A percentile compares a stretch with the other conserved stretches of the same genome.
Evolutionary conservation across 1,140 invertebrate genomes (phyloP).

Genomic region (Orussus abietinus): DNA sequence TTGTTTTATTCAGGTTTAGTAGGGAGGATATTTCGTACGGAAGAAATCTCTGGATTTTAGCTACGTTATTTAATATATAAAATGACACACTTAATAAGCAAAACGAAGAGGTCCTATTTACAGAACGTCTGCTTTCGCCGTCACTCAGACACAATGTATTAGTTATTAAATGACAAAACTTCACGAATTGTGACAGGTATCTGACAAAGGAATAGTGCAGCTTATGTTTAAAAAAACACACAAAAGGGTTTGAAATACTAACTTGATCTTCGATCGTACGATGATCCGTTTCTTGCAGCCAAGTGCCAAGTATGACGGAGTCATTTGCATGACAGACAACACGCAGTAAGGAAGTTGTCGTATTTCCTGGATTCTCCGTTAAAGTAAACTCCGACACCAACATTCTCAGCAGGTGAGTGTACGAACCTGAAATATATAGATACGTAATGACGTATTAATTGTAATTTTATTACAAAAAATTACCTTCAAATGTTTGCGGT

Average conservation of each 20-base stretch:
- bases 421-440: conserved; percentile 60
- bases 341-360: conserved; percentile 84
- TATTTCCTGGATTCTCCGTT: conserved; percentile 91
- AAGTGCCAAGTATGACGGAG: conserved; percentile 80
- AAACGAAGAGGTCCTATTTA: too few relatives aligned
- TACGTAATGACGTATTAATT: conserved; percentile 5
- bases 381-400: conserved; percentile 97
- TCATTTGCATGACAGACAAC: conserved; percentile 88
- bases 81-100: too few relatives aligned
- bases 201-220: too few relatives aligned
- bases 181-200: too few relatives aligned
- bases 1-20: too few relatives aligned
- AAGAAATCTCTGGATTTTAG: too few relatives aligned
- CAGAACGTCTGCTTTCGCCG: too few relatives aligned
- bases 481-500: conserved; percentile 79
- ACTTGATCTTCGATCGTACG: conserved; percentile 97
- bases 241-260: conserved; percentile 26
- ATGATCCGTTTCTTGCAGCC: conserved; percentile 94
- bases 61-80: too few relatives aligned
- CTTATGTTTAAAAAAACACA: too few relatives aligned
- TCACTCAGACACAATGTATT: too few relatives aligned
- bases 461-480: conserved; percentile 6
- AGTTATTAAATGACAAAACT: too few relatives aligned
- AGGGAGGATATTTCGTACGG: too few relatives aligned
- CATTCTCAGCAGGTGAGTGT: conserved; percentile 83